These are phyloP conservation scores for Heliocidaris erythrogramma DNA, from an alignment of 35 echinoderm and acorn worm species.

Conservation along the genomic window DNA sequence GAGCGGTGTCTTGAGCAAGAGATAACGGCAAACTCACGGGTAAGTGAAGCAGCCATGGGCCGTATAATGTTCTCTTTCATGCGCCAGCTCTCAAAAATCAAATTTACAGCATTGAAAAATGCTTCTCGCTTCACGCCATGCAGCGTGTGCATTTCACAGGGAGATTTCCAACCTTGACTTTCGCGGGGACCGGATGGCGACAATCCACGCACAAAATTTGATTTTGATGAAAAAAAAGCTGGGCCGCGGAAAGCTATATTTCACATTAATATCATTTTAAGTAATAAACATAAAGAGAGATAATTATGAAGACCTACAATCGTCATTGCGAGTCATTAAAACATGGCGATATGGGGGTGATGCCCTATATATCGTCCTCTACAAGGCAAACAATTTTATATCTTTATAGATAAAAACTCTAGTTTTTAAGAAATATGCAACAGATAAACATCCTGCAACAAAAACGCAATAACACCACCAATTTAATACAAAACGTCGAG, in stretches of 20 bases:
- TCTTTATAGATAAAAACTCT: too few species aligned
- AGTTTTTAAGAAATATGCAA: neutral
- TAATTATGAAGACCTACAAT: neutral
- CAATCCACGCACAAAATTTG: conserved; percentile 46
- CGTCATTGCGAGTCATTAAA: neutral
- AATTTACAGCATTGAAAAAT: neutral
- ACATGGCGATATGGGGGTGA: too few species aligned
- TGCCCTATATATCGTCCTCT: too few species aligned
- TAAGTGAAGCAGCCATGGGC: neutral
- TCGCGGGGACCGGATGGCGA: conserved; percentile 14
- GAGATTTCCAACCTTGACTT: conserved; percentile 43
- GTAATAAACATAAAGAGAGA: neutral
- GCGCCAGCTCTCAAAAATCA: neutral
- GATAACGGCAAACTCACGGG: neutral
- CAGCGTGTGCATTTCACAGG: neutral
- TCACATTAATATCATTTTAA: neutral
- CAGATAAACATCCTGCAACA: neutral
- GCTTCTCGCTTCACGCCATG: neutral
- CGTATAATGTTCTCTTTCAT: neutral
- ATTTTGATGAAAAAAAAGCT: conserved; percentile 31
- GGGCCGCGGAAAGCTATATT: neutral
- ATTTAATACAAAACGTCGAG: neutral
- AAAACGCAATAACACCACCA: neutral
- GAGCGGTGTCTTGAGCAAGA: neutral
- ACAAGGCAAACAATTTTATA: too few species aligned